Evolutionary conservation across 92 coral and sea anemone species (phyloP), one percentile per base, ranked within the genome.

Genomic region (Plumapathes pennacea): DNA sequence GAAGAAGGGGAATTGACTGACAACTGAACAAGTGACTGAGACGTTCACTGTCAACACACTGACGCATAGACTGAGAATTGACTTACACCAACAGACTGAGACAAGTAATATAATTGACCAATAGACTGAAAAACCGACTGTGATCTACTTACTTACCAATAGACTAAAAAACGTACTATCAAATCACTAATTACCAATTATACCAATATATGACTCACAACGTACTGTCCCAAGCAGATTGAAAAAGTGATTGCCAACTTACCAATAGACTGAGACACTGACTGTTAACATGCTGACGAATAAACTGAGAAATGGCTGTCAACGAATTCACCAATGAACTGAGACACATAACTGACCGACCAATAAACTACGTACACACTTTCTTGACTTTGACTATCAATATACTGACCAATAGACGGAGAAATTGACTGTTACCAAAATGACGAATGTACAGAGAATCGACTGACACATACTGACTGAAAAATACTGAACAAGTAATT

Each of bases 351-450:
- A 31, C 1, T 21, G 25, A 32, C 33, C 36, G 60, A 48, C 24
- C 14, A 24, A 48, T 13, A 6, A 24, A 9, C 50, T n/a, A n/a
- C n/a, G n/a, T n/a, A n/a, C n/a, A n/a, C n/a, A n/a, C n/a, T n/a
- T n/a, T n/a, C n/a, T n/a, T 36, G n/a, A 8, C 10, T n/a, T 36
- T 8, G 41, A 36, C 41, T n/a, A 8, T 36, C 9, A 4, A 31
- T 44, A 0, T 13, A 25, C 53, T 24, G 22, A 28, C 52, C 20
- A 50, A 14, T 18, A 2, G 15, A 15, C 4, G 27, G 52, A 31
- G 52, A 18, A 5, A 60, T 50, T 25, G 50, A 51, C 47, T 5
- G 47, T n/a, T n/a, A n/a, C n/a, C n/a, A n/a, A n/a, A n/a, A n/a
- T n/a, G n/a, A n/a, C n/a, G n/a, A n/a, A n/a, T n/a, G n/a, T n/a